Percentiles rank a stretch among this genome's conserved stretches.
Conservation (phyloP, 2,113 vertebrate species). For the Rhineura floridana region DNA sequence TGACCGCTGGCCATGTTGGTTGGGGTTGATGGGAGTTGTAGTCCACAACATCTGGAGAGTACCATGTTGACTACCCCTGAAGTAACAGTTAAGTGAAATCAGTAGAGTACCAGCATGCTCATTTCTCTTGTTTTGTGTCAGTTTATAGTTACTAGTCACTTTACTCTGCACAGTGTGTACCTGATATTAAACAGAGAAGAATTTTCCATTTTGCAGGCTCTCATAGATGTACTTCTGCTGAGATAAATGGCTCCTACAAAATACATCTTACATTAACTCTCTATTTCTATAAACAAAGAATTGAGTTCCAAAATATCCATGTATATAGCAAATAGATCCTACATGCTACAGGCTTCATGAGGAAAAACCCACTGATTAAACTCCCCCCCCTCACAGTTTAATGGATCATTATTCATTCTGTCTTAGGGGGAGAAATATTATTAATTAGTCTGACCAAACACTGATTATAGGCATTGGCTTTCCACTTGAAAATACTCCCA, state of each 20-base stretch:
- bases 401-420: slow-evolving; percentile 18
- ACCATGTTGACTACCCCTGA: too few relatives aligned
- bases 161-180: neutral
- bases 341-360: slow-evolving; percentile 34
- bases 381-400: slow-evolving; percentile 11
- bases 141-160: slow-evolving; percentile 23
- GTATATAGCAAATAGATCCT: slow-evolving; percentile 11
- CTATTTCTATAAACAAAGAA: slow-evolving; percentile 34
- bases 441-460: slow-evolving; percentile 48
- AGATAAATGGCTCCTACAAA: slow-evolving; percentile 30
- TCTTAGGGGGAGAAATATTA: slow-evolving; percentile 38
- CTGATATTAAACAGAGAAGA: slow-evolving; percentile 1
- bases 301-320: neutral
- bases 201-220: neutral
- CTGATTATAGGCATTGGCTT: slow-evolving; percentile 29
- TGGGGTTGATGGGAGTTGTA: too few relatives aligned
- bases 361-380: slow-evolving; percentile 14
- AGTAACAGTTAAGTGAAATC: neutral
- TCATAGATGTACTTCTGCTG: neutral
- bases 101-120: neutral
- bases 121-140: neutral
- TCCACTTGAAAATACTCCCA: slow-evolving; percentile 33
- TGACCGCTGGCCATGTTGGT: too few relatives aligned
- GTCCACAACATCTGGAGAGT: too few relatives aligned
- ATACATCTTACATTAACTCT: neutral